These are phyloP conservation scores for Tenthredo notha DNA, from an alignment of 2,888 invertebrate species.

Conservation along the genomic window DNA sequence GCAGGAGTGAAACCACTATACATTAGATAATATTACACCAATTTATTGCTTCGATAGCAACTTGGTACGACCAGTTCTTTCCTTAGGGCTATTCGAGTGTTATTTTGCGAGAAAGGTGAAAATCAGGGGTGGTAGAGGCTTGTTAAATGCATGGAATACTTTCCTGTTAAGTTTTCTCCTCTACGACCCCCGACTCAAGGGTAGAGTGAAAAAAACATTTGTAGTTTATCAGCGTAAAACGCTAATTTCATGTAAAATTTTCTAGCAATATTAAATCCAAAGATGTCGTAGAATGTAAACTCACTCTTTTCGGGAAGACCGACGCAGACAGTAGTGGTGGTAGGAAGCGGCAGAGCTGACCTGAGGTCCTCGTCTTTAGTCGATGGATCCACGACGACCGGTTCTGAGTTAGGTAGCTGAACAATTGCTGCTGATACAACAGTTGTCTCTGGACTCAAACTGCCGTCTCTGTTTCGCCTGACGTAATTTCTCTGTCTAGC, in stretches of 20 bases:
- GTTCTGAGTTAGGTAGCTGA: slow-evolving; percentile 56
- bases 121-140: slow-evolving; percentile 17
- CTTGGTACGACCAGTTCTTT: not conserved
- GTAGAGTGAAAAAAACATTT: not conserved
- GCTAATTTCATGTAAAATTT: not conserved
- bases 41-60: not conserved
- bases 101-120: not conserved
- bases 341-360: slow-evolving; percentile 67
- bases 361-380: slow-evolving; percentile 76
- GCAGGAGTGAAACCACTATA: slow-evolving; percentile 18
- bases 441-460: slow-evolving; percentile 80
- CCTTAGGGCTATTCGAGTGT: not conserved
- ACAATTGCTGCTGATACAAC: slow-evolving; percentile 52
- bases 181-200: not conserved
- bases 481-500: slow-evolving; percentile 82
- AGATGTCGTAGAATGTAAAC: slow-evolving; percentile 67
- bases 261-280: slow-evolving; percentile 61
- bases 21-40: not conserved
- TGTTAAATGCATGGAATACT: not conserved
- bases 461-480: slow-evolving; percentile 83
- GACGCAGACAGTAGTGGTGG: slow-evolving; percentile 60
- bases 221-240: not conserved
- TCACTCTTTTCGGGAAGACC: slow-evolving; percentile 73
- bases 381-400: slow-evolving; percentile 68
- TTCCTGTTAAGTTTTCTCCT: not conserved